These are phyloP conservation scores for Coptodon rendalli DNA, from an alignment of 2,113 vertebrate genomes.

Conservation along the genomic window DNA sequence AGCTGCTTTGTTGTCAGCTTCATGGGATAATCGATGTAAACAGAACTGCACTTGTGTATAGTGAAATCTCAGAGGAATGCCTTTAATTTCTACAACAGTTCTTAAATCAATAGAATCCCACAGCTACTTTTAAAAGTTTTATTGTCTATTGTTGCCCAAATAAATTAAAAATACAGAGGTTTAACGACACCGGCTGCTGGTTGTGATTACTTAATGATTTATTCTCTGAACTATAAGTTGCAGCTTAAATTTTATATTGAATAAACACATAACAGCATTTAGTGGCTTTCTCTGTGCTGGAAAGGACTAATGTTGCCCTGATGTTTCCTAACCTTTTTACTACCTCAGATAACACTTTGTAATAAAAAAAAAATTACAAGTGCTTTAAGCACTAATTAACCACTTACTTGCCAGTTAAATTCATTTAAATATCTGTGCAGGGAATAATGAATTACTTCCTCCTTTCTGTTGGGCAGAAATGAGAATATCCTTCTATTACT, in stretches of 20 bases:
- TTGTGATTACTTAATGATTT: constrained; percentile 1
- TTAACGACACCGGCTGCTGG: background rate
- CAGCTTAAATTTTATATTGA: constrained; percentile 8
- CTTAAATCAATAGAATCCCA: background rate
- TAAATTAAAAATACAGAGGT: background rate
- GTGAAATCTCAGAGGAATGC: background rate
- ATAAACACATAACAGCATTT: background rate
- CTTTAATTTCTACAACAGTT: background rate
- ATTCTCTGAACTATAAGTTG: background rate
- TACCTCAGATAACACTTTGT: background rate
- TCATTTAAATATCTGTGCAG: constrained; percentile 6
- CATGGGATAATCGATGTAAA: background rate
- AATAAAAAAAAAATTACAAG: background rate
- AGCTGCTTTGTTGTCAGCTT: background rate
- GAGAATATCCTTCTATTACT: background rate
- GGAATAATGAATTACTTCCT: constrained; percentile 29
- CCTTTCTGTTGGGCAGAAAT: constrained; percentile 5
- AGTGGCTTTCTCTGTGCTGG: background rate
- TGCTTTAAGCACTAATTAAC: constrained; percentile 28
- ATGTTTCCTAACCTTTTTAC: background rate
- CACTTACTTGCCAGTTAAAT: constrained; percentile 15
- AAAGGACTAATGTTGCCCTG: background rate
- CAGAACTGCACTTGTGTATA: background rate
- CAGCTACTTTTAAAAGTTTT: background rate
- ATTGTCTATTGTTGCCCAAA: constrained; percentile 1